Conservation (phyloP, 2,888 invertebrate genomes). For the Lasius fuliginosus region DNA sequence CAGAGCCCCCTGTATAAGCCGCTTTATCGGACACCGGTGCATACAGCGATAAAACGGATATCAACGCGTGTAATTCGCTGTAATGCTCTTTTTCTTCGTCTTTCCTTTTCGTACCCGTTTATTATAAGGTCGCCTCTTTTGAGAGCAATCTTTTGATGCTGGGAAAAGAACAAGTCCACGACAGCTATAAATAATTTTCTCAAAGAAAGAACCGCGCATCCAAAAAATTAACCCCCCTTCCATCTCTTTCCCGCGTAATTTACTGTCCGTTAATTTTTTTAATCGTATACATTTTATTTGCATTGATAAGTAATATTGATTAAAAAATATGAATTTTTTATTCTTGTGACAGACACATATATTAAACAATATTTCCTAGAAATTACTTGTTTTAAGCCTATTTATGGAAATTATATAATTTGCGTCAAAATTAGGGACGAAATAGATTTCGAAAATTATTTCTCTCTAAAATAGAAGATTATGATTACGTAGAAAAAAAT, state of each 20-base stretch:
- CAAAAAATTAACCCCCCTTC: background rate
- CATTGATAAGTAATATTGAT: too few species aligned
- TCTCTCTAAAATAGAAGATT: too few species aligned
- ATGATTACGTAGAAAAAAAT: too few species aligned
- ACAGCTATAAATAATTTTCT: constrained; percentile 21
- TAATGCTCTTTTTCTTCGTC: constrained; percentile 50
- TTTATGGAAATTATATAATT: too few species aligned
- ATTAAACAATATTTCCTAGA: background rate
- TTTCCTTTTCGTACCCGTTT: constrained; percentile 10
- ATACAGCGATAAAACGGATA: constrained; percentile 75
- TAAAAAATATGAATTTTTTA: background rate
- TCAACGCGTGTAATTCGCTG: constrained; percentile 67
- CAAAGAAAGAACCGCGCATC: background rate
- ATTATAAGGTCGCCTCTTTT: background rate
- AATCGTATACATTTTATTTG: background rate
- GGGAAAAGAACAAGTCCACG: background rate
- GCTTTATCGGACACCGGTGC: constrained; percentile 76
- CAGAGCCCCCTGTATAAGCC: constrained; percentile 75
- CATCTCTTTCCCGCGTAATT: background rate
- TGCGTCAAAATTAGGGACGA: too few species aligned
- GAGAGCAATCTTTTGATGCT: constrained; percentile 3
- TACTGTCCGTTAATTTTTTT: background rate
- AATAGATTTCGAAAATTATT: too few species aligned
- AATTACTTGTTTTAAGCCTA: background rate
- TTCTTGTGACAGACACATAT: background rate